Conservation (phyloP, 2,888 invertebrate genomes). For the Osedax fenrisi region DNA sequence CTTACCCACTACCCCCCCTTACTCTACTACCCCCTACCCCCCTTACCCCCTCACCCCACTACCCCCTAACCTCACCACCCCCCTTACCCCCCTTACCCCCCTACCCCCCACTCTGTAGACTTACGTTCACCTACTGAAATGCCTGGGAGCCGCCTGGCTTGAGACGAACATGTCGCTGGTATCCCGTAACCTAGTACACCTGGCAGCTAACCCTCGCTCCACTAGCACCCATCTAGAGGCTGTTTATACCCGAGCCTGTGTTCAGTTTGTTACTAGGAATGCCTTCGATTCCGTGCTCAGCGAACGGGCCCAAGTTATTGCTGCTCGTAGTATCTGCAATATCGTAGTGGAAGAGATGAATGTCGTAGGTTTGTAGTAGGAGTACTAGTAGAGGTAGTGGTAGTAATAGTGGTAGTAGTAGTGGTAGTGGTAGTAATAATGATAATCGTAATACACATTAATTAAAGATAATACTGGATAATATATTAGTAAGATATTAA, state of each 20-base stretch:
- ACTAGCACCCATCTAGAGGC: constrained; percentile 92
- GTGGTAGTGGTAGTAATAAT: too few species aligned
- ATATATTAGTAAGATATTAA: too few species aligned
- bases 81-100: too few species aligned
- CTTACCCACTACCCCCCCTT: too few species aligned
- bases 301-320: constrained; percentile 84
- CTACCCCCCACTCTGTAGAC: constrained; percentile 62
- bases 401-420: too few species aligned
- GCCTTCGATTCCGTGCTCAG: constrained; percentile 84
- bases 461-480: too few species aligned
- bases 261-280: constrained; percentile 81
- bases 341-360: constrained; percentile 88
- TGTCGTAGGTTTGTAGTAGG: constrained; percentile 43
- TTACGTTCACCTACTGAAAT: constrained; percentile 84
- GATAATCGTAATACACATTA: too few species aligned
- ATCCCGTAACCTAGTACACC: constrained; percentile 75
- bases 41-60: too few species aligned
- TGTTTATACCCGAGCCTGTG: constrained; percentile 90
- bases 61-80: too few species aligned
- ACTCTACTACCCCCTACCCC: too few species aligned
- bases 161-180: constrained; percentile 77
- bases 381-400: too few species aligned
- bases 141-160: constrained; percentile 84
- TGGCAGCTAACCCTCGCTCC: constrained; percentile 83
- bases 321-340: constrained; percentile 79